Conservation (phyloP, 2,113 vertebrate species). For the Axis porcinus region DNA sequence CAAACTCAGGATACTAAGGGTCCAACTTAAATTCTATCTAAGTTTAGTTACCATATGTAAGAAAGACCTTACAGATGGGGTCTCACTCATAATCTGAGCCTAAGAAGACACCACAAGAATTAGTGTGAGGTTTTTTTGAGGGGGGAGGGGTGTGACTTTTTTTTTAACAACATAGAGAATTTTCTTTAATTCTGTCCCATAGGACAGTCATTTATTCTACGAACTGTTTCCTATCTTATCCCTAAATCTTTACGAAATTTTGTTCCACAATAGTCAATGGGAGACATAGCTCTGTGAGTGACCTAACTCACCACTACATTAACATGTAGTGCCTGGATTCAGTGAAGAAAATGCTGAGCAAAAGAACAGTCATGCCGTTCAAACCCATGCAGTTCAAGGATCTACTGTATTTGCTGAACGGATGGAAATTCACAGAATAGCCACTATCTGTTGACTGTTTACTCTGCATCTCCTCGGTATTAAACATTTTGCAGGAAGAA, state of each 20-base stretch:
- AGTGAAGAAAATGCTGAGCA: accelerated
- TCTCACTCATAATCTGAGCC: not conserved
- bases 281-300: not conserved
- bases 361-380: not conserved
- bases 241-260: not conserved
- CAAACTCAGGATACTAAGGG: not conserved
- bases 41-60: not conserved
- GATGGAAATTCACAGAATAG: not conserved
- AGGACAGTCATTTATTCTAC: not conserved
- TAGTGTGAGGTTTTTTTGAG: not conserved
- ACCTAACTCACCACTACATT: not conserved
- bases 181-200: not conserved
- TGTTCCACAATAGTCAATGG: not conserved
- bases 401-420: not conserved
- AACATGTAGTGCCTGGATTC: not conserved
- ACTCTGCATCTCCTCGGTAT: not conserved
- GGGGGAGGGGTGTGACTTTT: not conserved
- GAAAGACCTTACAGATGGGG: not conserved
- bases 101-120: not conserved
- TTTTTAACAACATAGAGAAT: not conserved
- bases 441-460: not conserved
- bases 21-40: not conserved
- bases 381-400: not conserved
- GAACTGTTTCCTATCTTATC: not conserved
- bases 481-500: not conserved